These are phyloP conservation scores for Plecotus auritus DNA, from an alignment of 2,113 vertebrate species.

Conservation along the genomic window DNA sequence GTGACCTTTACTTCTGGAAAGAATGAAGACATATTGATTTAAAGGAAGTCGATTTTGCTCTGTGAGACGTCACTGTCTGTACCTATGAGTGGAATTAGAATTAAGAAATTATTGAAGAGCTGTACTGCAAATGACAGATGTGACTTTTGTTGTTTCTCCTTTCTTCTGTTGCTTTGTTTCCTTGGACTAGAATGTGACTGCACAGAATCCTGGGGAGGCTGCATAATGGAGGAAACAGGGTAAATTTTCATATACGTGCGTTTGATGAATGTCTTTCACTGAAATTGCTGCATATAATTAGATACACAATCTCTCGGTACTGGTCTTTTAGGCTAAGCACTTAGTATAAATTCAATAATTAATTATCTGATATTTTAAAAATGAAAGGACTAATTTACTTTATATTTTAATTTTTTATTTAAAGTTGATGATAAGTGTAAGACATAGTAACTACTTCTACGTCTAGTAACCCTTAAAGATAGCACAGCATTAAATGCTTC, in stretches of 20 bases:
- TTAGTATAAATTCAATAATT: constrained; percentile 46
- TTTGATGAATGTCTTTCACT: not conserved
- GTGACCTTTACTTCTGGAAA: not conserved
- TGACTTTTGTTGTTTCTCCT: constrained; percentile 56
- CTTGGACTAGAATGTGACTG: constrained; percentile 92
- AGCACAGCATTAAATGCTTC: constrained; percentile 32
- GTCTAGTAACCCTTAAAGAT: constrained; percentile 9
- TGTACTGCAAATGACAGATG: not conserved
- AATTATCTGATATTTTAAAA: constrained; percentile 48
- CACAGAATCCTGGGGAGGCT: constrained; percentile 90
- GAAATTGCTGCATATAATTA: not conserved
- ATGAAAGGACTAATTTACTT: constrained; percentile 42
- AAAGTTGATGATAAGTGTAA: constrained; percentile 40
- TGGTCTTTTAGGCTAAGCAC: constrained; percentile 7
- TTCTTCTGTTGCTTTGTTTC: constrained; percentile 60
- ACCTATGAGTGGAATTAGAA: not conserved
- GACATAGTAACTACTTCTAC: not conserved
- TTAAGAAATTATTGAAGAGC: not conserved
- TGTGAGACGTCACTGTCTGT: not conserved
- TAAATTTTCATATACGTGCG: constrained; percentile 70
- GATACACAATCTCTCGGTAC: not conserved
- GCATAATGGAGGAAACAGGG: constrained; percentile 98
- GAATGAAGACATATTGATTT: not conserved
- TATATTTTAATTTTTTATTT: constrained; percentile 60
- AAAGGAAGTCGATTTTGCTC: not conserved